Percentiles rank a stretch among this genome's conserved stretches.
Evolutionary conservation across 2,888 invertebrate genomes (phyloP).

Genomic region (Clusia tigrina): DNA sequence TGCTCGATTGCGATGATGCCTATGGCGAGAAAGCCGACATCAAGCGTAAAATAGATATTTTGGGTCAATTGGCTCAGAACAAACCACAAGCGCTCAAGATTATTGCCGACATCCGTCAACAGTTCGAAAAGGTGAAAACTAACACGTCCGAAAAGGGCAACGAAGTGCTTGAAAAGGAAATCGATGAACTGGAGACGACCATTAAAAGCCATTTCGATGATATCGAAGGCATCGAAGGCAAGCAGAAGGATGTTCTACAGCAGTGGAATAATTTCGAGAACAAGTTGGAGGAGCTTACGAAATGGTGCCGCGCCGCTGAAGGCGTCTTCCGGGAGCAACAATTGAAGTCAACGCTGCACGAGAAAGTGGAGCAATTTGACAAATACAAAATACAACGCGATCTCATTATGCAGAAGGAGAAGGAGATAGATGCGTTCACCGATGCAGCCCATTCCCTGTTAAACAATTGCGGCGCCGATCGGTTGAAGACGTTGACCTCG

Average conservation of each 20-base stretch:
- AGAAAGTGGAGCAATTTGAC: conserved; percentile 80
- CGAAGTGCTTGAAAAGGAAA: conserved; percentile 75
- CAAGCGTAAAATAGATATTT: conserved; percentile 73
- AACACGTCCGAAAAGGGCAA: conserved; percentile 85
- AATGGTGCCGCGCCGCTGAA: conserved; percentile 88
- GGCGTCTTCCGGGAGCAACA: conserved; percentile 86
- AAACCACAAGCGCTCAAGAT: conserved; percentile 73
- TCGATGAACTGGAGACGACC: conserved; percentile 73
- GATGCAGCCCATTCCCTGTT: conserved; percentile 88
- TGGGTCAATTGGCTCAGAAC: conserved; percentile 72
- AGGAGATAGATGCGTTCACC: conserved; percentile 85
- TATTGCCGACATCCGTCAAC: conserved; percentile 73
- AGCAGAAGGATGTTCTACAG: conserved; percentile 76
- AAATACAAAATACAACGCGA: conserved; percentile 78
- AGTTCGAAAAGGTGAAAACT: conserved; percentile 73
- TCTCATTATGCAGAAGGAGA: conserved; percentile 80
- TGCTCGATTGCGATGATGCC: conserved; percentile 82
- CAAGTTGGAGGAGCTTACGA: conserved; percentile 79
- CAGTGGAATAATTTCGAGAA: conserved; percentile 91
- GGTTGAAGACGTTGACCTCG: conserved; percentile 84
- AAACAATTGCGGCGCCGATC: conserved; percentile 83
- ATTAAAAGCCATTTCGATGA: conserved; percentile 74
- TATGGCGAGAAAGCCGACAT: conserved; percentile 87
- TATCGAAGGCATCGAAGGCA: conserved; percentile 75
- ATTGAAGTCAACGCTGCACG: conserved; percentile 79